Base-by-base conservation (phyloP, 2,888 invertebrate genomes). In the Mechanitis messenoides region DNA sequence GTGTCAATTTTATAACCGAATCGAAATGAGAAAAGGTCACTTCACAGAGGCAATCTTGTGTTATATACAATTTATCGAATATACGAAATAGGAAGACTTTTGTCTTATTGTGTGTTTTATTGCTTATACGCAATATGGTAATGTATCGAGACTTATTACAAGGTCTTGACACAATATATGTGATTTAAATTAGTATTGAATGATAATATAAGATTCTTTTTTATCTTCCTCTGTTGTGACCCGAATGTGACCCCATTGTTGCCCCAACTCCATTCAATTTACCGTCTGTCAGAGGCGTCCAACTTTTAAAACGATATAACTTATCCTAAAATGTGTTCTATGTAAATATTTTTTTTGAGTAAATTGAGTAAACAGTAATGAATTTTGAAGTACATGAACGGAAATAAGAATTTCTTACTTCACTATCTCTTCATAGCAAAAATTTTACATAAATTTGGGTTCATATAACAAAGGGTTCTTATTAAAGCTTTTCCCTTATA, bases 1-100 rank as follows among this genome's bases (percentile, higher is more conserved):
- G 50, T 50, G 50, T 20, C 20, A 31, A 50, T 50, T 50, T 50
- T 50, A 50, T 50, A 50, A 28, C 60, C 60, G 33, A 33, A 33
- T 4, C n/a, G 56, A 33, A 45, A 56, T 33, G 33, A 31, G 7
- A 50, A 50, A 50, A 50, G 31, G 50, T 47, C 47, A 31, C 11
- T 50, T 50, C 31, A 3, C n/a, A n/a, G 47, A 31, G 3, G 50
- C 31, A 50, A 50, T 50, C 31, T 42, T 42, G 50, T 50, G 9
- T 47, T 50, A 50, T 50, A 31, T 31, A 31, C 42, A 42, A 42
- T 42, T 42, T 42, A 9, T 42, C 11, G 9, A 50, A 31, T 50
- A 50, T 6, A 50, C 31, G 6, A 31, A 7, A 28, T 31, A 7
- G 31, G 31, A 50, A 50, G 28, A 50, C 31, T 50, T 50, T n/a